Percentiles rank a stretch among this genome's conserved stretches.
These are phyloP conservation scores for Tapirus indicus DNA, from an alignment of 2,797 vertebrate genomes.

Conservation along the genomic window DNA sequence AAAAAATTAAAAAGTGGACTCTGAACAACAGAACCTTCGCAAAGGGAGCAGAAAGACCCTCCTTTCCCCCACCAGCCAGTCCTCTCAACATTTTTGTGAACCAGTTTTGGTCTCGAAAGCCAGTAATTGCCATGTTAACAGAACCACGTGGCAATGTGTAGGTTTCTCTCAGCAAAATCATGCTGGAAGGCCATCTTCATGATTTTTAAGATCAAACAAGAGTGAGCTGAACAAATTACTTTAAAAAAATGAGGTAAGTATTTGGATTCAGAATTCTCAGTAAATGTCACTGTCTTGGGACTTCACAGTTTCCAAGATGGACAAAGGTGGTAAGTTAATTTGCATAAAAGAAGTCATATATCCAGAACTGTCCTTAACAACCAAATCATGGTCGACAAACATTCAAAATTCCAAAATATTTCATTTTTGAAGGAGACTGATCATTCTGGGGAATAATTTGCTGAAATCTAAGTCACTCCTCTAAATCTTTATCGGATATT, in stretches of 20 bases:
- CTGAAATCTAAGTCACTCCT: not conserved
- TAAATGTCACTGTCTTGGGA: not conserved
- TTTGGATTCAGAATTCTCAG: not conserved
- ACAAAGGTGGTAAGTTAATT: not conserved
- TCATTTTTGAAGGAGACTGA: not conserved
- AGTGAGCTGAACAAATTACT: not conserved
- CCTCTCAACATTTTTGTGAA: rapidly evolving
- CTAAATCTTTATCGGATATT: not conserved
- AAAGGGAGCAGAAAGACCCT: rapidly evolving
- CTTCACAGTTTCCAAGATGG: not conserved
- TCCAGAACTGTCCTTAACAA: not conserved
- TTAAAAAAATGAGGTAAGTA: not conserved
- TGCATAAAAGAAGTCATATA: not conserved
- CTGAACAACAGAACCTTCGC: rapidly evolving
- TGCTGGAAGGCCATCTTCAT: rapidly evolving
- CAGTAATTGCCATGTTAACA: rapidly evolving
- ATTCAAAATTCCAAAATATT: not conserved
- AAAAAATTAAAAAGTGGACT: not conserved
- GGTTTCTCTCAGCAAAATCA: not conserved
- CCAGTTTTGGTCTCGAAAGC: too few species aligned
- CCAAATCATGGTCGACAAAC: not conserved
- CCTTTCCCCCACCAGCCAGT: rapidly evolving
- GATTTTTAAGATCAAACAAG: not conserved
- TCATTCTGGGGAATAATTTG: too few species aligned
- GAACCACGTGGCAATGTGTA: rapidly evolving